Evolutionary conservation across 2,113 vertebrate genomes (phyloP), one percentile per base, ranked within the genome.

Genomic region (Hemiscyllium ocellatum): DNA sequence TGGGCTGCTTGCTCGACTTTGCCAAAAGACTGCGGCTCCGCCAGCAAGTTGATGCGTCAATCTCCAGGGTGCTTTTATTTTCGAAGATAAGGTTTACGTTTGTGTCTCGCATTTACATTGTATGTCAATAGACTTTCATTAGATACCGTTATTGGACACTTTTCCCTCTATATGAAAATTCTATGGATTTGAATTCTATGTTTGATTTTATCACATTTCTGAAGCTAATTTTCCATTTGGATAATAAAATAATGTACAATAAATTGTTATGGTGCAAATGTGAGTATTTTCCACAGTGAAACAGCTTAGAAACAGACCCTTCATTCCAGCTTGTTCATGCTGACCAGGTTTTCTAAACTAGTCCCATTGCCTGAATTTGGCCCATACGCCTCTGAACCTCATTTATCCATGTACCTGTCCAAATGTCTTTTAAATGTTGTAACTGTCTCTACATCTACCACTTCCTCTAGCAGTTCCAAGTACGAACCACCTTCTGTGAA

Each of bases 1-100:
- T 0, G 98, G 98, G 5, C 98, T 99, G 94, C 97, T 99, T 96
- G 99, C 97, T 50, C 97, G 98, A 61, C 98, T 99, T 10, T 99
- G 99, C 96, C 98, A 98, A 96, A 99, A 99, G 97, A 98, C 98
- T 0, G 96, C 97, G 56, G 97, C 98, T 68, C 98, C 98, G 0
- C 97, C 97, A 68, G 98, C 98, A 95, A 98, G 98, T 96, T 99
- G 97, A 95, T 76, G 93, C 47, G 4, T 12, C 72, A 72, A 72
- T 15, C 94, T 95, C 69, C 68, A 76, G 69, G 22, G 22, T 50
- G 10, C 24, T 70, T 42, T 69, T 47, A 37, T 95, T 95, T 93
- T 66, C n/a, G 37, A 66, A 91, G 8, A 33, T 61, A 20, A 83
- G 17, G 2, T 83, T 83, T 20, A 83, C 47, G 19, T 83, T 89